Evolutionary conservation across 2,113 vertebrate species (phyloP), one percentile per base, ranked within the genome.

Genomic region (Collichthys lucidus): DNA sequence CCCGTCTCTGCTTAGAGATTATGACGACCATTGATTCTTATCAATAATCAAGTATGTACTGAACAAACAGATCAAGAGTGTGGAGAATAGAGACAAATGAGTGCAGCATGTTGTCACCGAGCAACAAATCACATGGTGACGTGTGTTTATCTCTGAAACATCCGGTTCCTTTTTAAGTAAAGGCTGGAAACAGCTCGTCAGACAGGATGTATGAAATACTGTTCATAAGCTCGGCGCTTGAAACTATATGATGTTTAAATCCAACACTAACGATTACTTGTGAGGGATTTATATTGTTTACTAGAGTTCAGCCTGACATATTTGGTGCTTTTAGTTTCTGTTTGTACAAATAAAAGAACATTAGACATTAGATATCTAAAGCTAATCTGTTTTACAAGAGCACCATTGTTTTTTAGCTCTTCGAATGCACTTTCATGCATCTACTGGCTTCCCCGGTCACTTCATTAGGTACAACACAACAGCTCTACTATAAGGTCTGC

Each of bases 61-160:
- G 3, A 74, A 29, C 26, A 79, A 69, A 68, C 17, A 64, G 17
- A 78, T 62, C 22, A 19, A 15, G 40, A n/a, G 22, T 26, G 2
- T 3, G 15, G 5, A 7, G 16, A 55, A 17, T 52, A 42, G n/a
- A 44, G 49, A 22, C 10, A 50, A 64, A 44, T 47, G 44, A 68
- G 57, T 59, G 62, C 40, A 57, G 16, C 35, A 10, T 47, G 50
- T 19, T 52, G 50, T 40, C 52, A 57, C 62, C 11, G 50, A 66
- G 24, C 69, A 26, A 16, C 17, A 20, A 24, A 46, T 46, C 16
- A 59, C 35, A 8, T 40, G 35, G 35, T 9, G 35, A 40, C 35
- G 7, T 9, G 7, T 19, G n/a, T 42, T 24, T 19, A 35, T 40
- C 12, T 17, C 49, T 10, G 11, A 44, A 53, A 20, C 19, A 17